Percentiles rank a stretch among this genome's conserved stretches.
These are phyloP conservation scores for Stictocephala bisonia DNA, from an alignment of 2,888 invertebrate genomes.

Conservation along the genomic window DNA sequence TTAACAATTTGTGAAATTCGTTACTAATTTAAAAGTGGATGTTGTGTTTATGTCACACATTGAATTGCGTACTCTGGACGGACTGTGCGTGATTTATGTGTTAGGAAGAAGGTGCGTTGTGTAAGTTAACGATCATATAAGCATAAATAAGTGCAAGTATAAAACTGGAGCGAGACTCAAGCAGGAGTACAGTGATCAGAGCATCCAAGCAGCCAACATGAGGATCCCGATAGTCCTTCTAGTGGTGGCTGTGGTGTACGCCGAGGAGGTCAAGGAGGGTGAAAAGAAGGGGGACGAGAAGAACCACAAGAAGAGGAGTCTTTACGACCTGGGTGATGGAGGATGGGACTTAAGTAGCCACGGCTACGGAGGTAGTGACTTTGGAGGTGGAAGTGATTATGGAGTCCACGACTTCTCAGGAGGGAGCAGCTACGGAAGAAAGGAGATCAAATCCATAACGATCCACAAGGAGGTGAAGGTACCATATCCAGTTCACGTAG, in stretches of 20 bases:
- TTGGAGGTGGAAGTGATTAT: conserved; percentile 9
- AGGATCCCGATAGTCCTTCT: conserved; percentile 20
- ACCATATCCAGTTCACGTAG: conserved; percentile 59
- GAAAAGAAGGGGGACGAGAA: conserved; percentile 4
- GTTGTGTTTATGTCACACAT: no score
- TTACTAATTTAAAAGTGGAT: no score
- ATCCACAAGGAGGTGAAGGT: conserved; percentile 56
- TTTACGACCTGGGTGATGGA: conserved; percentile 36
- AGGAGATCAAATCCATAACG: conserved; percentile 50
- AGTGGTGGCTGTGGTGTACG: conserved; percentile 9
- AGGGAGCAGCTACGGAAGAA: conserved; percentile 14
- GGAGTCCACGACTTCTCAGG: conserved; percentile 33
- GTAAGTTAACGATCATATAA: no score
- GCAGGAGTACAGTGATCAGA: no score
- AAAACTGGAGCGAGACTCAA: no score
- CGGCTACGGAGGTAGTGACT: conserved; percentile 39
- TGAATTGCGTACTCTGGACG: no score
- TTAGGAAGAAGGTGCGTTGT: no score
- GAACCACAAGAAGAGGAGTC: conserved; percentile 42
- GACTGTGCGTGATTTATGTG: no score
- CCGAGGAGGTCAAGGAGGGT: not conserved
- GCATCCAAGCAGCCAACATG: conserved; percentile 32
- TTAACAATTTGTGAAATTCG: no score
- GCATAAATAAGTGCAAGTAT: no score
- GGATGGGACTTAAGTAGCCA: not conserved